These are phyloP conservation scores for Leptopilina drosophilae DNA, from an alignment of 2,888 invertebrate species.

Conservation along the genomic window DNA sequence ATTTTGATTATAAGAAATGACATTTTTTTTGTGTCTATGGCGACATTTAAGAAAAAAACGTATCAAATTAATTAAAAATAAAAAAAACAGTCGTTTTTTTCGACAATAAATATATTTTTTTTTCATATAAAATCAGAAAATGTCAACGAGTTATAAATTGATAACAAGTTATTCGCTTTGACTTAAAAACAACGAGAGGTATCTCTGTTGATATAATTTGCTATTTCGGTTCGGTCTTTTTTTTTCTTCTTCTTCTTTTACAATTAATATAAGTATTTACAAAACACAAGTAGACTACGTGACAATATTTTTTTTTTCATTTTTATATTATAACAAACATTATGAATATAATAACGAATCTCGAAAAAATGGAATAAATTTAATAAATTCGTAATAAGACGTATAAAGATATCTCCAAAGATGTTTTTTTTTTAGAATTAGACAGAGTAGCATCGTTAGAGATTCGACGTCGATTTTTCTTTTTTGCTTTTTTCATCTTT, in stretches of 20 bases:
- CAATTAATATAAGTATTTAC: constrained; percentile 36
- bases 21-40: no score
- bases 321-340: constrained; percentile 20
- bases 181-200: constrained; percentile 23
- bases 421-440: constrained; percentile 13
- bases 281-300: constrained; percentile 38
- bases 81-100: neutral
- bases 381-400: constrained; percentile 36
- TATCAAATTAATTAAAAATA: neutral
- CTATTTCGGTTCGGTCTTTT: constrained; percentile 44
- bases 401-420: constrained; percentile 37
- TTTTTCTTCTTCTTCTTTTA: constrained; percentile 42
- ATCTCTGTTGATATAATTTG: constrained; percentile 25
- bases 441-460: constrained; percentile 45
- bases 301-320: constrained; percentile 7
- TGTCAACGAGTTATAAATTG: constrained; percentile 7
- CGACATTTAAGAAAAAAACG: neutral
- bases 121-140: constrained; percentile 18
- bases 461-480: constrained; percentile 40
- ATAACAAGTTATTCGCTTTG: neutral
- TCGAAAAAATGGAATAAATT: constrained; percentile 18
- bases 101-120: neutral
- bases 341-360: constrained; percentile 1
- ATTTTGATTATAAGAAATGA: no score
- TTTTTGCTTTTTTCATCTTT: neutral